Base-by-base conservation (phyloP, 1,140 invertebrate genomes). In the Chionoecetes opilio region DNA sequence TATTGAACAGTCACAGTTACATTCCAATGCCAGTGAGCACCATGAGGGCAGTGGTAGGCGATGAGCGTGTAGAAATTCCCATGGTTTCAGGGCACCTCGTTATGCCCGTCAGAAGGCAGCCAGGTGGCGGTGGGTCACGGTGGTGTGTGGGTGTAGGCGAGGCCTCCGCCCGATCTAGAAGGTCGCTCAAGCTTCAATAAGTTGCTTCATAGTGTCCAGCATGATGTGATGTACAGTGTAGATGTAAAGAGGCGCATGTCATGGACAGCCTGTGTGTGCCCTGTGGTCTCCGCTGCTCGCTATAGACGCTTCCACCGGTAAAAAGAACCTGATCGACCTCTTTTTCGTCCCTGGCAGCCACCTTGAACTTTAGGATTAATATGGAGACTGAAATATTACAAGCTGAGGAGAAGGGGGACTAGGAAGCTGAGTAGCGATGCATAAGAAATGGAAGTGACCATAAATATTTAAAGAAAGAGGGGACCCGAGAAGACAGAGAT, bases 361-460 rank as follows among this genome's bases (percentile, higher is more conserved):
- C 63, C 63, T 75, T 75, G 63, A 75, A 75, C 63, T 75, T 75
- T 75, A 75, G 63, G 63, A 75, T 75, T 75, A 75, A 75, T 75
- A 75, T 75, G n/a, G 63, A 75, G 63, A 75, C 63, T 75, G 63
- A 75, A 75, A 75, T 75, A 75, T 75, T 75, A 75, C 63, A n/a
- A 87, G 85, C 37, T 34, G 32, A 37, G 34, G 37, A 17, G 32
- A 32, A 14, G 85, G 82, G 29, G 34, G 29, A 87, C 14, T 32
- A 21, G 11, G 85, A 87, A 26, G 85, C 32, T 35, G 37, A 31
- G 26, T 87, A 29, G 85, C 21, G 26, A 87, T 37, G 37, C 17
- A 87, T 35, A 87, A 87, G 85, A 38, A 87, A 38, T 87, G 29
- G 85, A 37, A 34, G 11, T 87, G 32, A 32, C 21, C 31, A 38